Conservation (phyloP, 2,888 invertebrate species). For the Chaetogeoica ovagalla region DNA sequence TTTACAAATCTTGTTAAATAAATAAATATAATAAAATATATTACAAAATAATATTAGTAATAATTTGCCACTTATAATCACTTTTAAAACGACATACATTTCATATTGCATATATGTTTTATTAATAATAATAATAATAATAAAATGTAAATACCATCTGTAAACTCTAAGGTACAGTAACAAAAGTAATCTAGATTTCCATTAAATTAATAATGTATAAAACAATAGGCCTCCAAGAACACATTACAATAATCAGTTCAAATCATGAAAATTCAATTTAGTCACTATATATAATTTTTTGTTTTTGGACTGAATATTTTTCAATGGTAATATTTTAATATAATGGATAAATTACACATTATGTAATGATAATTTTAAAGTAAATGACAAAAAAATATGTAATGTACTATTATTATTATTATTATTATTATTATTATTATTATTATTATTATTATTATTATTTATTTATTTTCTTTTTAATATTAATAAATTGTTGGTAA, state of each 20-base stretch:
- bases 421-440: neutral
- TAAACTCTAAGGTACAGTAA: constrained; percentile 35
- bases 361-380: constrained; percentile 8
- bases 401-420: constrained; percentile 1
- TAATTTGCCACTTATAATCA: constrained; percentile 14
- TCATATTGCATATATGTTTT: neutral
- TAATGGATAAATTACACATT: constrained; percentile 1
- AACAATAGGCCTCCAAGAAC: constrained; percentile 45
- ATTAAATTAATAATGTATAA: constrained; percentile 37
- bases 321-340: neutral
- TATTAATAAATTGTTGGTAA: neutral
- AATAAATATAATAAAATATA: neutral
- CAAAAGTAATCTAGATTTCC: constrained; percentile 28
- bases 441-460: neutral
- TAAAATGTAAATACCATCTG: constrained; percentile 24
- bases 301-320: constrained; percentile 16
- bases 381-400: constrained; percentile 9
- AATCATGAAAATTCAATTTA: constrained; percentile 39
- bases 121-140: constrained; percentile 23
- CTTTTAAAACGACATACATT: constrained; percentile 8
- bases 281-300: constrained; percentile 26
- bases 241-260: constrained; percentile 48
- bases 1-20: neutral
- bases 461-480: neutral
- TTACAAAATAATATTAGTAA: neutral